These are phyloP conservation scores for Sinodicranocentrus sp. DNA, from an alignment of 2,888 invertebrate genomes.

Conservation along the genomic window DNA sequence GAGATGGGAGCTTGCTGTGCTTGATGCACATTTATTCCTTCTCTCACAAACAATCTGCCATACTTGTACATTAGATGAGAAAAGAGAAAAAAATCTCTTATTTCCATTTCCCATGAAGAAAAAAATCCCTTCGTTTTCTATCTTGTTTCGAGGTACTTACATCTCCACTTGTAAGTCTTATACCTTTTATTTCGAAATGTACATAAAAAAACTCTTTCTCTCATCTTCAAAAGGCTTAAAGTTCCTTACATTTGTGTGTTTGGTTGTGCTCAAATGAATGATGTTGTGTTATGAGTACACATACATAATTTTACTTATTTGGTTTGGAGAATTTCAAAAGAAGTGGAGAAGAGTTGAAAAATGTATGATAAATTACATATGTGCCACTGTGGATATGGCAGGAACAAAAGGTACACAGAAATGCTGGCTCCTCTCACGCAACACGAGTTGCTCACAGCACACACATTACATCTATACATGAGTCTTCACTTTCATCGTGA, in stretches of 20 bases:
- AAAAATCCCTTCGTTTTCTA: constrained; percentile 6
- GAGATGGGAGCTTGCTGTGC: constrained; percentile 33
- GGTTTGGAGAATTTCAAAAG: constrained; percentile 20
- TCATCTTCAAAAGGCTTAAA: background rate
- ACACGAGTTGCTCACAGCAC: too few relatives aligned
- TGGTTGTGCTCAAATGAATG: constrained; percentile 10
- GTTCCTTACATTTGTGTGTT: background rate
- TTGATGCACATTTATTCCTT: constrained; percentile 29
- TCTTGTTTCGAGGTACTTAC: background rate
- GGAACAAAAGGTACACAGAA: background rate
- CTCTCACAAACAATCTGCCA: background rate
- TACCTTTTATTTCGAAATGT: background rate
- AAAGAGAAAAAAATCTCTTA: background rate
- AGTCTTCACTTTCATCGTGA: background rate
- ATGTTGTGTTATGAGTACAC: background rate
- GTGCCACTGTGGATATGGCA: constrained; percentile 6
- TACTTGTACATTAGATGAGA: constrained; percentile 2
- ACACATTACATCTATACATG: constrained; percentile 4
- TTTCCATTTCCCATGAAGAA: background rate
- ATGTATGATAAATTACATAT: constrained; percentile 16
- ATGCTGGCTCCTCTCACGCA: too few relatives aligned
- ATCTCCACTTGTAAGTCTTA: background rate
- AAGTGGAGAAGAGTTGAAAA: constrained; percentile 5
- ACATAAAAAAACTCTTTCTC: background rate
- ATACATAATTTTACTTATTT: constrained; percentile 24